phyloP scores from a whole-genome alignment of 2,797 vertebrate species.

The Phoxinus dragarum region DNA sequence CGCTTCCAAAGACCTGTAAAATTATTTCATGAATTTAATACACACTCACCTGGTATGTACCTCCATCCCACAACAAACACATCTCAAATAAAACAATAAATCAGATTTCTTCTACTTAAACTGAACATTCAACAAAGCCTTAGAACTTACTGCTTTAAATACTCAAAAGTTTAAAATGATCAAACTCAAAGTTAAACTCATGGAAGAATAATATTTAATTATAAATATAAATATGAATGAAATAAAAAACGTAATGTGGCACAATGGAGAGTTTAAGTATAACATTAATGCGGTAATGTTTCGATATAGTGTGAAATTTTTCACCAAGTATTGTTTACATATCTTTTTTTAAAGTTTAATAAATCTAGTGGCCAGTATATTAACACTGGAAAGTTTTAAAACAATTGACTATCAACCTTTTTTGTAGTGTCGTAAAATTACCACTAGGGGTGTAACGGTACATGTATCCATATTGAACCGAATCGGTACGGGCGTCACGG shows the following conservation, averaged over 20 bases:
- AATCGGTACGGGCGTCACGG: no score
- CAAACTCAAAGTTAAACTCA: neutral
- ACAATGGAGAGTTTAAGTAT: neutral
- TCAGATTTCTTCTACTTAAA: neutral
- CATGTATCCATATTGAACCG: no score
- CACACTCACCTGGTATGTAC: neutral
- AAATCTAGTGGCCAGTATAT: neutral
- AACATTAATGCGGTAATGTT: neutral
- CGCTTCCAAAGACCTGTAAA: constrained; percentile 62
- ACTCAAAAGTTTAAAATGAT: no score
- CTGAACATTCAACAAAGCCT: neutral
- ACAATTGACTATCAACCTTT: neutral
- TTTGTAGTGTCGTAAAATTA: neutral
- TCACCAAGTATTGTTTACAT: neutral
- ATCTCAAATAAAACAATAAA: neutral
- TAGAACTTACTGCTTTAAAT: neutral
- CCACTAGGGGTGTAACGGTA: no score
- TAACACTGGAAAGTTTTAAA: constrained; percentile 1
- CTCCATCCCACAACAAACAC: neutral
- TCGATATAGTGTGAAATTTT: neutral
- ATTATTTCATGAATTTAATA: constrained; percentile 11
- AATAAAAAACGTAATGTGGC: no score
- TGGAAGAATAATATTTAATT: neutral
- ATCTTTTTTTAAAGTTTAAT: neutral
- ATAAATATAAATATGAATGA: neutral